Conservation (phyloP, 2,797 vertebrate genomes). For the Pseudochromis fuscus region DNA sequence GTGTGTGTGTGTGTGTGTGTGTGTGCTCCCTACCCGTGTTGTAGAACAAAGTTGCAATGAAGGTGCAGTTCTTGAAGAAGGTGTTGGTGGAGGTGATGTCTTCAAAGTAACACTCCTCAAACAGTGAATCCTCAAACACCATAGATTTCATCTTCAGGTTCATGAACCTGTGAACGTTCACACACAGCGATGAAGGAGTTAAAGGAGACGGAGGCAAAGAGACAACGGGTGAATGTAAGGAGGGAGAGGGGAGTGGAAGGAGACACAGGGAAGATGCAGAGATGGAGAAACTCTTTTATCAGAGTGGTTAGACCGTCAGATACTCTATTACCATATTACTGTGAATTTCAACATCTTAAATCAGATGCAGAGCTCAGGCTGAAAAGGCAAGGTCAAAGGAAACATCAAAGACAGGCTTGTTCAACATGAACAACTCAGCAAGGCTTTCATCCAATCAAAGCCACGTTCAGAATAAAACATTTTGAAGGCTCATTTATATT, state of each 20-base stretch:
- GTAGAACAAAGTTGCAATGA: conserved; percentile 95
- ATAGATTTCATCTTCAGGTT: conserved; percentile 95
- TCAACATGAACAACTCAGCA: conserved; percentile 7
- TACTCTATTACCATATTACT: neutral
- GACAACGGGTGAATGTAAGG: neutral
- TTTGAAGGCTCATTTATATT: neutral
- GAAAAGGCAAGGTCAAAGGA: conserved; percentile 29
- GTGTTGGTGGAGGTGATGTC: conserved; percentile 97
- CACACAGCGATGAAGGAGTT: neutral
- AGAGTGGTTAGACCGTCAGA: neutral
- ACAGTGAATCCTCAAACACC: conserved; percentile 94
- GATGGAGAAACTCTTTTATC: neutral
- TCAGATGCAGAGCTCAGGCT: conserved; percentile 4
- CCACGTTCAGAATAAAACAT: conserved; percentile 13
- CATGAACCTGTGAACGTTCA: conserved; percentile 87
- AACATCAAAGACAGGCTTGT: conserved; percentile 2
- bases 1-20: conserved; percentile 1
- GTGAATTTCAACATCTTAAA: conserved; percentile 17
- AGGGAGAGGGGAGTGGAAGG: neutral
- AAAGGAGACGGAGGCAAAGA: neutral
- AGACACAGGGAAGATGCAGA: neutral
- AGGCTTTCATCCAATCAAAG: conserved; percentile 33
- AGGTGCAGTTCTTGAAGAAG: conserved; percentile 98
- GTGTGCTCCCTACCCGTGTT: conserved; percentile 89
- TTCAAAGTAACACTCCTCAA: conserved; percentile 97